Evolutionary conservation across 1,140 invertebrate genomes (phyloP).

Genomic region (Nylanderia fulva): DNA sequence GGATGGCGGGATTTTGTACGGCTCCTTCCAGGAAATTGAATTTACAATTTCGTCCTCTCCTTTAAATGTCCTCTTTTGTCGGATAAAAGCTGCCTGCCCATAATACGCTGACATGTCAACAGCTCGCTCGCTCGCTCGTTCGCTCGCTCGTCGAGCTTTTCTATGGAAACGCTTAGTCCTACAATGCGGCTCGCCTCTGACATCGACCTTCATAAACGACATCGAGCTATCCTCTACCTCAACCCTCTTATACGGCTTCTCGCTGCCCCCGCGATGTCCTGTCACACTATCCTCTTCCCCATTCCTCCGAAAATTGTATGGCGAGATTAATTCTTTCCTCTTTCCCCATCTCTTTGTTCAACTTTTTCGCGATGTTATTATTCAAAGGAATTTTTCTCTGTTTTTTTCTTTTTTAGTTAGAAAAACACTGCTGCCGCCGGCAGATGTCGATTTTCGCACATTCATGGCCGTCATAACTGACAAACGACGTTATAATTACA

Average conservation of each 20-base stretch:
- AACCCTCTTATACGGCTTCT: slow-evolving; percentile 33
- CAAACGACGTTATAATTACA: slow-evolving; percentile 61
- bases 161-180: slow-evolving; percentile 49
- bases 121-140: slow-evolving; percentile 60
- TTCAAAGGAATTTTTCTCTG: slow-evolving; percentile 47
- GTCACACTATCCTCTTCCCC: neutral
- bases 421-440: slow-evolving; percentile 31
- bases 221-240: slow-evolving; percentile 38
- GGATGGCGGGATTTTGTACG: slow-evolving; percentile 8
- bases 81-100: slow-evolving; percentile 73
- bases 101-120: slow-evolving; percentile 75
- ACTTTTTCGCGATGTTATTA: slow-evolving; percentile 55
- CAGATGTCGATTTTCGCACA: slow-evolving; percentile 60
- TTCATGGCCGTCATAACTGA: slow-evolving; percentile 63
- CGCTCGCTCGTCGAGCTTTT: slow-evolving; percentile 54
- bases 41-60: slow-evolving; percentile 72
- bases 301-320: slow-evolving; percentile 46
- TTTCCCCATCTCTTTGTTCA: slow-evolving; percentile 31
- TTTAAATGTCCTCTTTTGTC: slow-evolving; percentile 74
- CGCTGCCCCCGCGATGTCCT: neutral
- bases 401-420: slow-evolving; percentile 30
- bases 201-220: slow-evolving; percentile 65
- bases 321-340: slow-evolving; percentile 62
- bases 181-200: slow-evolving; percentile 67
- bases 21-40: slow-evolving; percentile 70